Evolutionary conservation across 2,888 invertebrate genomes (phyloP), one percentile per base, ranked within the genome.

Genomic region (Amphipyra berbera): DNA sequence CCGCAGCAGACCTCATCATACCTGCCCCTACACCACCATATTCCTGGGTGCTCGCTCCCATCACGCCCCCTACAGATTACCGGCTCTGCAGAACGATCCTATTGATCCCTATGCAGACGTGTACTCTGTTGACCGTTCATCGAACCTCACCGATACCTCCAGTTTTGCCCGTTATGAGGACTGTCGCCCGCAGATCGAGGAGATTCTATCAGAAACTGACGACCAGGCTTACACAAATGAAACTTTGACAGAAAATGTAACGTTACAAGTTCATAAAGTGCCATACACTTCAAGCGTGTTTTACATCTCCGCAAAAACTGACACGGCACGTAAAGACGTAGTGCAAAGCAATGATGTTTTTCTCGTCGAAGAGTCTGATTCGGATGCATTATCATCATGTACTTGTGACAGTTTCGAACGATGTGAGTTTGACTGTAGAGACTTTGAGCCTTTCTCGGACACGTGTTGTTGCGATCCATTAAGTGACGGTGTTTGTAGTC

Each of bases 381-480:
- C 95, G n/a, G 95, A 95, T 81, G 94, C 93, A n/a, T 73, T 95
- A 54, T 95, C 95, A n/a, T 94, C 95, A n/a, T 95, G 95, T 71
- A 94, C 95, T 30, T 95, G 95, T 79, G 95, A 95, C 74, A 95
- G 95, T 78, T 95, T 95, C 71, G 95, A 95, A 79, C 90, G 95
- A 75, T 95, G 95, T 77, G 95, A 95, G 75, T 95, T 95, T 82
- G 95, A 95, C 73, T 95, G 95, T 82, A 91, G 91, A 80, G 95
- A 95, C 79, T 95, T 95, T 79, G 96, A 96, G 78, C 96, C 96
- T 40, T 93, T 96, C 80, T 96, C 96, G 61, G 96, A 96, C 75
- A 96, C 96, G 59, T 96, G 96, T 83, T 96, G 96, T 86, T 95
- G 95, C 71, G 95, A 95, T 73, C 95, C 95, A 8, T 87, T 92